A percentile compares a stretch with the other conserved stretches of the same genome.
Conservation (phyloP, 2,113 vertebrate genomes). For the Meles meles region DNA sequence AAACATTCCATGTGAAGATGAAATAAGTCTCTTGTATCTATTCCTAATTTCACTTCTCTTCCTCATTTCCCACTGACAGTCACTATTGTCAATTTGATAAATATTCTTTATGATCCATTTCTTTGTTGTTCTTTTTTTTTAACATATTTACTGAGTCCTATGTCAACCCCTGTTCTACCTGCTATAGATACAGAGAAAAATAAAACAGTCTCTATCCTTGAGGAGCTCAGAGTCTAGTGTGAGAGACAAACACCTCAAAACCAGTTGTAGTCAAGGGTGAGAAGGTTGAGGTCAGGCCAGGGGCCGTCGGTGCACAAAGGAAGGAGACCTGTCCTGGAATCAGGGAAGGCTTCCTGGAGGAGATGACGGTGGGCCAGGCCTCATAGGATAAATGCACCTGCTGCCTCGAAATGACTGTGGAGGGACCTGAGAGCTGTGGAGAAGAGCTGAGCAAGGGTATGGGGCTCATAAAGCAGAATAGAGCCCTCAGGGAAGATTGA, state of each 20-base stretch:
- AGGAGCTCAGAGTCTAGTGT: background rate
- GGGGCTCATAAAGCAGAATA: background rate
- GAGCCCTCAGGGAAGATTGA: background rate
- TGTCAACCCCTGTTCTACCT: background rate
- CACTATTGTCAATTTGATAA: background rate
- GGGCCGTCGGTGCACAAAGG: background rate
- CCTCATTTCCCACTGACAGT: background rate
- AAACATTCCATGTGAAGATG: background rate
- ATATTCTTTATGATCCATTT: background rate
- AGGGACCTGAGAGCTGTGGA: background rate
- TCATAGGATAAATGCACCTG: background rate
- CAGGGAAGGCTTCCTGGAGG: background rate
- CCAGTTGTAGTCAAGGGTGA: background rate
- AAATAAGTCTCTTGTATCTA: background rate
- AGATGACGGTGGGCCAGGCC: background rate
- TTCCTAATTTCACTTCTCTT: background rate
- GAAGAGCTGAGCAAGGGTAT: background rate
- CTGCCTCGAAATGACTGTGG: background rate
- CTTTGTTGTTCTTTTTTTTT: background rate
- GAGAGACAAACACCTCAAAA: background rate
- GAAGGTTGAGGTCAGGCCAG: background rate
- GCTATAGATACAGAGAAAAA: background rate
- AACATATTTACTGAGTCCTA: background rate
- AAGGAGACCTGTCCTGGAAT: background rate
- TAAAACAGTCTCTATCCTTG: background rate